Conservation (phyloP, 2,113 vertebrate genomes). For the Choloepus hoffmanni region DNA sequence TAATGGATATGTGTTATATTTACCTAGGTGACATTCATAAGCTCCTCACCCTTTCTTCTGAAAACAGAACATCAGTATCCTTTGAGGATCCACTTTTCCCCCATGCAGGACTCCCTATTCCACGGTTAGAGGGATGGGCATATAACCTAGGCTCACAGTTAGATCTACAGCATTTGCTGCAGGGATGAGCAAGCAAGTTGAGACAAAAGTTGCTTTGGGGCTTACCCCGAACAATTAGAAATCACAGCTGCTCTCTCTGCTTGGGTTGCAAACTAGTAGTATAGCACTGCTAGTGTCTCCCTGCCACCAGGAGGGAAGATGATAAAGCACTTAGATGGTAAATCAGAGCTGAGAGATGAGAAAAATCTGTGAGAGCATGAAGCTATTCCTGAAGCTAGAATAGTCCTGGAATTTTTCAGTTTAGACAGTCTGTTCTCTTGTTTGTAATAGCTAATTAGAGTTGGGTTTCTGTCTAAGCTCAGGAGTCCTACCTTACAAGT, state of each 20-base stretch:
- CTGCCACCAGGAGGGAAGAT: neutral
- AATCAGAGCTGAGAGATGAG: neutral
- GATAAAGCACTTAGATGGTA: neutral
- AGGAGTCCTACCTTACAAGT: neutral
- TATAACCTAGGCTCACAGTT: fast-evolving
- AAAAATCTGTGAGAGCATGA: neutral
- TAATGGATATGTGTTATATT: neutral
- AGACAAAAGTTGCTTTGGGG: neutral
- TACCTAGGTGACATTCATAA: neutral
- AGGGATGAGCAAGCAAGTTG: neutral
- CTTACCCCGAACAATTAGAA: neutral
- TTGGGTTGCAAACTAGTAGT: neutral
- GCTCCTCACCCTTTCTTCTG: neutral
- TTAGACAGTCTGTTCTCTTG: neutral
- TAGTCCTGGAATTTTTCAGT: neutral
- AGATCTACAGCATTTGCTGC: neutral
- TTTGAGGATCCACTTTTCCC: neutral
- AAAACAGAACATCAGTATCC: neutral
- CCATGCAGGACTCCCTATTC: neutral
- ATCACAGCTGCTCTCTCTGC: neutral
- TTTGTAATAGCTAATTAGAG: neutral
- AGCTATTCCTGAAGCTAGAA: neutral
- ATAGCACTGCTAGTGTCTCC: neutral
- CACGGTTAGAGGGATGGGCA: neutral
- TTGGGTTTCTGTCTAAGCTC: neutral